A percentile compares a stretch with the other conserved stretches of the same genome.
phyloP scores from a whole-genome alignment of 2,113 vertebrate genomes.

The Perognathus longimembris region DNA sequence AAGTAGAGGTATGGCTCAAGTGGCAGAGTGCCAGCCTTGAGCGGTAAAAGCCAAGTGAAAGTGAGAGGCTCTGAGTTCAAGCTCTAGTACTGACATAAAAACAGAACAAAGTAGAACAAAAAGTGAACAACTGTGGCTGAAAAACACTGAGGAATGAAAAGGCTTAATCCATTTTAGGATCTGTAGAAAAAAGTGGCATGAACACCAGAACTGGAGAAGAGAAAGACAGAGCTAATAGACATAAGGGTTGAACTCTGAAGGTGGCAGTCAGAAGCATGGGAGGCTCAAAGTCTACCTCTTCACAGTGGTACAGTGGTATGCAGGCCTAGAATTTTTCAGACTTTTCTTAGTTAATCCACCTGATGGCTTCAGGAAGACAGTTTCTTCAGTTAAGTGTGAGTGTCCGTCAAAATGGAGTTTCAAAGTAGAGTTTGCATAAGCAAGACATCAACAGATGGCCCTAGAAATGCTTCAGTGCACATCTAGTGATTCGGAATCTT shows the following conservation, averaged over 20 bases:
- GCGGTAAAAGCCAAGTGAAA: no score
- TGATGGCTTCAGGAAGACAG: neutral
- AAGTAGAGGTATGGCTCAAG: no score
- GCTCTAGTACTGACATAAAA: neutral
- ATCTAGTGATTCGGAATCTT: neutral
- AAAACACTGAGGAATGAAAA: neutral
- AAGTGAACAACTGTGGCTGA: neutral
- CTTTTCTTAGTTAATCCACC: slow-evolving; percentile 21
- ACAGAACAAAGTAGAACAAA: neutral
- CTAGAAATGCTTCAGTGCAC: neutral
- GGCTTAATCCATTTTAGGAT: neutral
- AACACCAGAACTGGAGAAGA: neutral
- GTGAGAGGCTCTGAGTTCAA: no score
- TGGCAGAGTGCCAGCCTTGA: no score
- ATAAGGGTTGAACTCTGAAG: neutral
- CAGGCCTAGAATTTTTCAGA: neutral
- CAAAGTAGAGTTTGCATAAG: neutral
- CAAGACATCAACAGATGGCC: neutral
- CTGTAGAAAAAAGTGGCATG: neutral
- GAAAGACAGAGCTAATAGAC: neutral
- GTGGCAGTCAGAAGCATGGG: neutral
- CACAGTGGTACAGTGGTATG: neutral
- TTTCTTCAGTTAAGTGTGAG: neutral
- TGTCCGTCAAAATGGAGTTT: neutral
- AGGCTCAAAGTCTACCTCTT: neutral